Base-by-base conservation (phyloP, 2,888 invertebrate genomes). In the Agapostemon virescens region DNA sequence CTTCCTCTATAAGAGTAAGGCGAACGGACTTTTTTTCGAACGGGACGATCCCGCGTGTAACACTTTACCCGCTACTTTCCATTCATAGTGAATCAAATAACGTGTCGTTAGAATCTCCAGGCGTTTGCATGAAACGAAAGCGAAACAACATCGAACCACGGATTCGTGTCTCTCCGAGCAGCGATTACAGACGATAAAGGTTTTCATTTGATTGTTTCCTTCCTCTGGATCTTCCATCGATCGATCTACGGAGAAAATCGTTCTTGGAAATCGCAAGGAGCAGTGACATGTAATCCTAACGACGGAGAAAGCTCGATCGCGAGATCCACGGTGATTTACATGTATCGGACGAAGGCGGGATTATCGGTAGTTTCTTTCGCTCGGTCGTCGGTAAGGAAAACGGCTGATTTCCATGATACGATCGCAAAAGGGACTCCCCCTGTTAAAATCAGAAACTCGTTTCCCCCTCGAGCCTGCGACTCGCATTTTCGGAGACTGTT, bases 241-340 rank as follows among this genome's bases (percentile, higher is more conserved):
- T 30, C 67, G 42, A 42, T 26, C 15, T 38, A 30, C 33, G 15
- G 33, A 13, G 77, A 55, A 42, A 74, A 74, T 80, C 80, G 66
- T 73, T 80, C 52, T 66, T 58, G 66, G 74, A 73, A 69, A 80
- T 69, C 36, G 20, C n/a, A 49, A 30, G 26, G 23, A 58, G 9
- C 78, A 30, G 58, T 61, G 74, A 69, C 80, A 74, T 74, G 80
- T 80, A 80, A 80, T 80, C 81, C 52, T 23, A 81, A 30, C 69
- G 69, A 20, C n/a, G 66, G 69, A 66, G 80, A 69, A 80, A 80
- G 74, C 81, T 61, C 26, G 74, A 61, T 79, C 79, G 33, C 49
- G 26, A 49, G 61, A 68, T 71, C 64, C 45, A 55, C 23, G 58
- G 69, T 49, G 74, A 80, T 80, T 80, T 80, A 81, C 80, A 80